Conservation (phyloP, 2,113 vertebrate genomes). For the Dissostichus mawsoni region DNA sequence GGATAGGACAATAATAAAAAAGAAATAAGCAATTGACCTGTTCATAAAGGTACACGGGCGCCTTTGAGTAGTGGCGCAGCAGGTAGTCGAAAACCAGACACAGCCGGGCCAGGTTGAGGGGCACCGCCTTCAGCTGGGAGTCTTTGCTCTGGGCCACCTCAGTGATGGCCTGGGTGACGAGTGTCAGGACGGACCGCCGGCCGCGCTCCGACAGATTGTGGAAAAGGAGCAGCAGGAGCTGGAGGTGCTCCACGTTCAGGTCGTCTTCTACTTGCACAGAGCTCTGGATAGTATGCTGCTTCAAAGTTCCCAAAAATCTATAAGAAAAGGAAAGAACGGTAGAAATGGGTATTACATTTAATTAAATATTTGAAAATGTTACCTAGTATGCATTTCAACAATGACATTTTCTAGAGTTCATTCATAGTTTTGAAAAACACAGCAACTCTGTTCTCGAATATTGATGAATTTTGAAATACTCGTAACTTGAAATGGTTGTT, state of each 20-base stretch:
- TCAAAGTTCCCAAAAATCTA: constrained; percentile 95
- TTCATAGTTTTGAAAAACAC: neutral
- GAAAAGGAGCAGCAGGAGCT: constrained; percentile 97
- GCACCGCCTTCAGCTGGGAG: constrained; percentile 88
- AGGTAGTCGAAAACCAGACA: constrained; percentile 95
- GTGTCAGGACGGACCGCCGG: constrained; percentile 86
- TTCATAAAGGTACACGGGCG: constrained; percentile 93
- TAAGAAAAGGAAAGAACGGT: neutral
- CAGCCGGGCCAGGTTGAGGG: constrained; percentile 91
- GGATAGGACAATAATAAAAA: neutral
- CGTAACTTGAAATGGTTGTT: neutral
- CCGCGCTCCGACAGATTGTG: constrained; percentile 95
- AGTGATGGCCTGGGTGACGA: constrained; percentile 91
- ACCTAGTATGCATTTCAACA: neutral
- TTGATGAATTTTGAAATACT: neutral
- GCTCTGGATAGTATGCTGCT: constrained; percentile 92
- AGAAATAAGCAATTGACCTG: constrained; percentile 84
- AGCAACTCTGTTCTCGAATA: neutral
- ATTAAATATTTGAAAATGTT: too few relatives aligned
- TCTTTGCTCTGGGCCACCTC: constrained; percentile 90
- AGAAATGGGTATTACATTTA: neutral
- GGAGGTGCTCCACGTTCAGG: constrained; percentile 95
- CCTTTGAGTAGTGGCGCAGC: constrained; percentile 95
- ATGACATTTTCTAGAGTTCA: neutral
- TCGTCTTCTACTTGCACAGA: constrained; percentile 91